Percentiles rank a stretch among this genome's conserved stretches.
Evolutionary conservation across 2,797 vertebrate species (phyloP).

Genomic region (Sebastes ruberrimus): DNA sequence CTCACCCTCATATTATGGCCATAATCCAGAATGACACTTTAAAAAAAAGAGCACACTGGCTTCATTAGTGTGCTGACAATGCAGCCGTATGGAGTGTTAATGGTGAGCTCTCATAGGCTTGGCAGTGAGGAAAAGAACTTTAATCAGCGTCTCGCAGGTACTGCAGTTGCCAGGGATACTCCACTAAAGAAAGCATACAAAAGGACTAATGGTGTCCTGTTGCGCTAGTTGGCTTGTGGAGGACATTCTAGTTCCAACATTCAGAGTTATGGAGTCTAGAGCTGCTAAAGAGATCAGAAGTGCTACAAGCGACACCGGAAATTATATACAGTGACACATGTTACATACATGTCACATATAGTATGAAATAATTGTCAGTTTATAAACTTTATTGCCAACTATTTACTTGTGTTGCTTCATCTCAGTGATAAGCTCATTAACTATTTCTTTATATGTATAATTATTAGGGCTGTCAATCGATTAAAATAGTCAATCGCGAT

Average conservation of each 20-base stretch:
- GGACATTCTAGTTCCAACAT: conserved; percentile 50
- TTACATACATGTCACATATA: not conserved
- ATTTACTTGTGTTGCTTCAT: not conserved
- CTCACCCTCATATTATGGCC: conserved; percentile 50
- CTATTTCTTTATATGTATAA: not conserved
- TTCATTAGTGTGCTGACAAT: conserved; percentile 74
- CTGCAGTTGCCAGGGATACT: conserved; percentile 75
- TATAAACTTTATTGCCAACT: conserved; percentile 21
- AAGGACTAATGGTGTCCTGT: conserved; percentile 76
- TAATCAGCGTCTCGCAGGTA: conserved; percentile 77
- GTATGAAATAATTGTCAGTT: not conserved
- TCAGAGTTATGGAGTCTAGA: conserved; percentile 50
- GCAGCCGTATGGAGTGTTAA: conserved; percentile 62
- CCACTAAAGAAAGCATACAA: conserved; percentile 68
- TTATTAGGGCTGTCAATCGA: too few species aligned
- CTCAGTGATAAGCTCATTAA: conserved; percentile 5
- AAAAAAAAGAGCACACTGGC: conserved; percentile 57
- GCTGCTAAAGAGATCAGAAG: conserved; percentile 47
- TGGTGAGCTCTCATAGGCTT: conserved; percentile 67
- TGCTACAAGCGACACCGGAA: not conserved
- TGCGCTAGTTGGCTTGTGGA: conserved; percentile 62
- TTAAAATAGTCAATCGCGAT: too few species aligned
- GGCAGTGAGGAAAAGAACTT: conserved; percentile 70
- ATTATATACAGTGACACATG: not conserved
- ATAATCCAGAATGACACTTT: conserved; percentile 77